These are phyloP conservation scores for Epistrophella euchroma DNA, from an alignment of 2,888 invertebrate species.

Conservation along the genomic window DNA sequence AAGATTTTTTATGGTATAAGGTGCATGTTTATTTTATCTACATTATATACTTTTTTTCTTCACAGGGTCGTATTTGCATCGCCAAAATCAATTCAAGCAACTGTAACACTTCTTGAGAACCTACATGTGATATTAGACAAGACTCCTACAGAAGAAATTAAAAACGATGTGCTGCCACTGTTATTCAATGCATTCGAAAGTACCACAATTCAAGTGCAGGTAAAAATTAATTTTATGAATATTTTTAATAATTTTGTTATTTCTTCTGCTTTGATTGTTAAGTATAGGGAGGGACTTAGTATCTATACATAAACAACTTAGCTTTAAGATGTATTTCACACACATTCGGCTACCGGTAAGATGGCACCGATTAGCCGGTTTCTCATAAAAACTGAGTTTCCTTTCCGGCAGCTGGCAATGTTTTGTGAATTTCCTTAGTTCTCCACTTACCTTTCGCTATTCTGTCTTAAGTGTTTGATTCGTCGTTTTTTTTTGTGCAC, in stretches of 20 bases:
- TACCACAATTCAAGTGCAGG: slow-evolving; percentile 95
- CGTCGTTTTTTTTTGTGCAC: no score
- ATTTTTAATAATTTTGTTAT: not conserved
- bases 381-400: no score
- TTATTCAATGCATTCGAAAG: slow-evolving; percentile 94
- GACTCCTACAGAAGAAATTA: slow-evolving; percentile 91
- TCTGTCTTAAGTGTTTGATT: no score
- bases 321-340: no score
- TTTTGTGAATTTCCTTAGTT: no score
- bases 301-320: no score
- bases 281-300: no score
- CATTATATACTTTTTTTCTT: slow-evolving; percentile 69
- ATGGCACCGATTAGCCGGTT: no score
- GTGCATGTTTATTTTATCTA: not conserved
- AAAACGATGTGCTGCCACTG: slow-evolving; percentile 93
- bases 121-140: slow-evolving; percentile 95
- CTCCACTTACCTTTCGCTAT: no score
- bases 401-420: no score
- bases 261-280: no score
- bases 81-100: slow-evolving; percentile 93
- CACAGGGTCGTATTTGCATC: slow-evolving; percentile 89
- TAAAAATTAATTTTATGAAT: slow-evolving; percentile 82
- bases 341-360: no score
- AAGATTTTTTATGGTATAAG: not conserved
- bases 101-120: slow-evolving; percentile 94